phyloP scores from a whole-genome alignment of 2,113 vertebrate species.

The Gadus chalcogrammus region DNA sequence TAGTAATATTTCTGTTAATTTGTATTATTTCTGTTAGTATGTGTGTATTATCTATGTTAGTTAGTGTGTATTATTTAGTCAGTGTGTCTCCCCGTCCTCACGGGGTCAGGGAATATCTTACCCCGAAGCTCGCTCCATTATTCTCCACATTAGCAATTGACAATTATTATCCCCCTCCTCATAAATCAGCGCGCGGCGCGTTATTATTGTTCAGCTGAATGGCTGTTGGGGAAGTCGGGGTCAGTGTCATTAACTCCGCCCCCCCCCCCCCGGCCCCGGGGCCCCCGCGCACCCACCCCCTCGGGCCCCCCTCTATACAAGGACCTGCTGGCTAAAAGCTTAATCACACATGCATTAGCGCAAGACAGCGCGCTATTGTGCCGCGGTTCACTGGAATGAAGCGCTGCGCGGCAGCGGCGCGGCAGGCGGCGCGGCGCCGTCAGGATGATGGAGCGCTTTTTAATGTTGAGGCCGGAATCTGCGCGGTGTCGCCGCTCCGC shows the following conservation, averaged over 20 bases:
- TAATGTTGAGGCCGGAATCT: conserved; percentile 68
- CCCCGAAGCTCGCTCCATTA: conserved; percentile 64
- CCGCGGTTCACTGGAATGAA: conserved; percentile 97
- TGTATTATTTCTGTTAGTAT: too few relatives aligned
- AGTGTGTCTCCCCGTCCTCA: neutral
- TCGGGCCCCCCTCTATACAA: conserved; percentile 75
- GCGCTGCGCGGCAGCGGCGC: conserved; percentile 94
- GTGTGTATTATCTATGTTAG: too few relatives aligned
- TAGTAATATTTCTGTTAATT: too few relatives aligned
- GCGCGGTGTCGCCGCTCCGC: conserved; percentile 7
- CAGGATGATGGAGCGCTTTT: conserved; percentile 89
- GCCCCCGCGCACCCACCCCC: conserved; percentile 44
- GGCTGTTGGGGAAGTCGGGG: conserved; percentile 95
- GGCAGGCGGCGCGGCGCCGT: conserved; percentile 85
- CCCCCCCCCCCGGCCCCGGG: conserved; percentile 81
- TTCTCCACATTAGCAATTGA: conserved; percentile 83
- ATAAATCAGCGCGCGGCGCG: conserved; percentile 96
- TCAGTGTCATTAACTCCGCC: conserved; percentile 97
- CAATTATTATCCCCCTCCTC: conserved; percentile 91
- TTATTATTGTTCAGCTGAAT: conserved; percentile 96
- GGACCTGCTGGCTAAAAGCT: conserved; percentile 92
- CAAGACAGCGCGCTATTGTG: conserved; percentile 94
- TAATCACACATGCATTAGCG: conserved; percentile 89
- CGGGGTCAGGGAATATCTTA: conserved; percentile 70
- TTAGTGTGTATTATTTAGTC: too few relatives aligned